These are phyloP conservation scores for Nothobranchius kuhntae DNA, from an alignment of 2,113 vertebrate genomes.

Conservation along the genomic window DNA sequence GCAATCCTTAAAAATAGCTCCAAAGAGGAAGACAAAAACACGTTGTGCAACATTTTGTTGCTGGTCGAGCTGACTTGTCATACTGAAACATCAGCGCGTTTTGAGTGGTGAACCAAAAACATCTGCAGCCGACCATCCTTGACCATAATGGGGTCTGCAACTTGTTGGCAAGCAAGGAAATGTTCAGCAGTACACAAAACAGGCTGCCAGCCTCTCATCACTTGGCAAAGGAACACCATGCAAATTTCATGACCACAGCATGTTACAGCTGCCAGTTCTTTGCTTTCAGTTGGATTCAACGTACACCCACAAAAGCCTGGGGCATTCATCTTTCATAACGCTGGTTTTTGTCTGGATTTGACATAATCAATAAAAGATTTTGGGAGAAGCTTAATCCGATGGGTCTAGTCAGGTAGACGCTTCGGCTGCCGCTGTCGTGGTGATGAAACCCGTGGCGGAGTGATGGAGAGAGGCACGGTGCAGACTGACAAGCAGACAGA, in stretches of 20 bases:
- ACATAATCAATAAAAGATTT: constrained; percentile 56
- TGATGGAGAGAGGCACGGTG: constrained; percentile 57
- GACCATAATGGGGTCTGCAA: constrained; percentile 38
- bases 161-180: constrained; percentile 64
- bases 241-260: constrained; percentile 72
- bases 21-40: constrained; percentile 48
- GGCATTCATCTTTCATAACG: constrained; percentile 62
- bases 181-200: constrained; percentile 52
- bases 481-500: constrained; percentile 76
- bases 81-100: constrained; percentile 28
- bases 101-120: constrained; percentile 2
- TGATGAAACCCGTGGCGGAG: constrained; percentile 49
- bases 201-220: constrained; percentile 54
- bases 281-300: constrained; percentile 52
- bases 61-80: constrained; percentile 37
- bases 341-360: constrained; percentile 50
- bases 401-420: constrained; percentile 61
- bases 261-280: constrained; percentile 55
- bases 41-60: constrained; percentile 32
- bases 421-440: constrained; percentile 32
- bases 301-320: constrained; percentile 58
- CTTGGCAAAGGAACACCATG: constrained; percentile 57
- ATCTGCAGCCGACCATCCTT: constrained; percentile 11
- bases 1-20: constrained; percentile 39
- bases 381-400: constrained; percentile 47